Percentiles rank a stretch among this genome's conserved stretches.
Conservation (phyloP, 2,888 invertebrate species). For the Melolontha melolontha region DNA sequence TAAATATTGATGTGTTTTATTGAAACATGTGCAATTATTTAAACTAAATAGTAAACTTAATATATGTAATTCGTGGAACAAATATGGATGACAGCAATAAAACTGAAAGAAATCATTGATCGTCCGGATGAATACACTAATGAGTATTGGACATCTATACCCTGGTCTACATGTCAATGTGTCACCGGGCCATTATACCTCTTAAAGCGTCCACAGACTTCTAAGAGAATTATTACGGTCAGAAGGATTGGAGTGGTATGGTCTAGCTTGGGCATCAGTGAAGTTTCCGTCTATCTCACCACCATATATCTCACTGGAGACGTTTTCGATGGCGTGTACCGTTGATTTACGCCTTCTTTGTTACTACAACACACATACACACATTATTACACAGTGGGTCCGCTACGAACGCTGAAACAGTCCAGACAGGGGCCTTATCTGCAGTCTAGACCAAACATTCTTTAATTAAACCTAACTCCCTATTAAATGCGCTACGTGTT, state of each 20-base stretch:
- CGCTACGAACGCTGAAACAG: slow-evolving; percentile 47
- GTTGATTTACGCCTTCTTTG: slow-evolving; percentile 59
- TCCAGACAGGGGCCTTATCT: slow-evolving; percentile 53
- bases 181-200: slow-evolving; percentile 58
- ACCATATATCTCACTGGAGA: slow-evolving; percentile 57
- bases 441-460: slow-evolving; percentile 55
- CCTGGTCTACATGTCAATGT: slow-evolving; percentile 53
- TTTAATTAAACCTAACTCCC: slow-evolving; percentile 56
- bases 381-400: slow-evolving; percentile 31
- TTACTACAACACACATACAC: slow-evolving; percentile 55
- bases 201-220: slow-evolving; percentile 56
- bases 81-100: slow-evolving; percentile 17
- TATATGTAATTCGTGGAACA: neutral
- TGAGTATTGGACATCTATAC: slow-evolving; percentile 47
- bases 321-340: slow-evolving; percentile 56
- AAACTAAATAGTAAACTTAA: neutral
- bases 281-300: slow-evolving; percentile 55
- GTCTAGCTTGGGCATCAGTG: slow-evolving; percentile 38
- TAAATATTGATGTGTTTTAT: no score
- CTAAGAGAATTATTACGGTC: slow-evolving; percentile 59
- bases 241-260: slow-evolving; percentile 48
- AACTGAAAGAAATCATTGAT: slow-evolving; percentile 14
- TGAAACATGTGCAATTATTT: neutral
- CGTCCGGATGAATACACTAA: slow-evolving; percentile 32
- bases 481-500: slow-evolving; percentile 53